Percentiles rank a stretch among this genome's conserved stretches.
Evolutionary conservation across 2,888 invertebrate genomes (phyloP).

Genomic region (Nomada hirtipes): DNA sequence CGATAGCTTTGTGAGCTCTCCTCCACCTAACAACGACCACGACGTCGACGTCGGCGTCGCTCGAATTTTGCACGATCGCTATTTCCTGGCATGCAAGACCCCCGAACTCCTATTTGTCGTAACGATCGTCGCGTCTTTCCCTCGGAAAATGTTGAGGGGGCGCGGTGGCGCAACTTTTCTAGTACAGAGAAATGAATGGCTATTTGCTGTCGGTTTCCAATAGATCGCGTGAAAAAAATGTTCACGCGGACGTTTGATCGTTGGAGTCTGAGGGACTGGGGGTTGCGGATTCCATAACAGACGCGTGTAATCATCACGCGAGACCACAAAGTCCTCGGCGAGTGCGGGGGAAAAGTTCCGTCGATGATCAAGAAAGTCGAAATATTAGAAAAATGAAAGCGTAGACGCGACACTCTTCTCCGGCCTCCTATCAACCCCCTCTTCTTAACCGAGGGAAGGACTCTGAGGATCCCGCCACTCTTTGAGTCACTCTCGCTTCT

Average conservation of each 20-base stretch:
- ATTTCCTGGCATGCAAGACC: conserved; percentile 49
- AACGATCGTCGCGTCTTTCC: background rate
- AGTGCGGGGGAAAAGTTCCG: conserved; percentile 16
- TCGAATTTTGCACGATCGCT: conserved; percentile 71
- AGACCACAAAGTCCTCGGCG: conserved; percentile 10
- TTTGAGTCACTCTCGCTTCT: conserved; percentile 80
- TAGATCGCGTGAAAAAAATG: too few species aligned
- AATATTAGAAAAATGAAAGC: conserved; percentile 65
- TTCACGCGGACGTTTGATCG: background rate
- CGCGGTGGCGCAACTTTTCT: too few species aligned
- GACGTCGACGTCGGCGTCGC: conserved; percentile 35
- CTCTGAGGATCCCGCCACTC: conserved; percentile 74
- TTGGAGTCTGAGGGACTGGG: background rate
- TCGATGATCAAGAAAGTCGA: conserved; percentile 54
- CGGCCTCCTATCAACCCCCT: conserved; percentile 46
- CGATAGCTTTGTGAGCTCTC: conserved; percentile 74
- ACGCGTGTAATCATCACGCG: conserved; percentile 1
- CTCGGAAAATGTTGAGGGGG: background rate
- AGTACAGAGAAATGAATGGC: too few species aligned
- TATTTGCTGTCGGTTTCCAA: too few species aligned
- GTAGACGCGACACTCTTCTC: conserved; percentile 42
- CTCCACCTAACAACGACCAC: conserved; percentile 67
- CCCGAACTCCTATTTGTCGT: conserved; percentile 35
- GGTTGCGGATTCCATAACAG: background rate
- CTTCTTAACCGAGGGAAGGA: conserved; percentile 61